Conservation (phyloP, 2,797 vertebrate genomes). For the Phrynocephalus forsythii region DNA sequence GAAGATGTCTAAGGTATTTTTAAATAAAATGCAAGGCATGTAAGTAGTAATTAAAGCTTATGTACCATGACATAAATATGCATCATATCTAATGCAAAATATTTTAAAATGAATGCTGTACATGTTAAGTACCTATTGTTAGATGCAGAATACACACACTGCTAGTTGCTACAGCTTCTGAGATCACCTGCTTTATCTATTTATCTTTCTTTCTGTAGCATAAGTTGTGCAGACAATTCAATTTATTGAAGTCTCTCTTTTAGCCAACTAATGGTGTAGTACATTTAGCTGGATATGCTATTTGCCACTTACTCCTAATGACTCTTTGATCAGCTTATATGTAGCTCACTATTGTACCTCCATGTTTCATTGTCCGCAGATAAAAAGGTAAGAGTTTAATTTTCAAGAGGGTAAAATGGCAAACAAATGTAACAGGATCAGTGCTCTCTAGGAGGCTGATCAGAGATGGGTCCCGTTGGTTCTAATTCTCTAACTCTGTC, state of each 20-base stretch:
- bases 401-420: conserved; percentile 69
- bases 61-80: neutral
- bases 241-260: conserved; percentile 62
- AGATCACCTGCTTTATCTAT: conserved; percentile 40
- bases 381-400: conserved; percentile 55
- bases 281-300: conserved; percentile 58
- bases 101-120: neutral
- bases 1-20: neutral
- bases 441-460: conserved; percentile 60
- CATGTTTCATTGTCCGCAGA: conserved; percentile 57
- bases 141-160: conserved; percentile 26
- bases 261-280: conserved; percentile 54
- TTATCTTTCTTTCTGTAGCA: conserved; percentile 57
- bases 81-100: neutral
- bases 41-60: neutral
- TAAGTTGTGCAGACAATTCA: conserved; percentile 56
- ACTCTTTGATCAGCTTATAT: conserved; percentile 70
- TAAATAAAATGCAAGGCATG: neutral
- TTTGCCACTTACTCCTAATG: conserved; percentile 61
- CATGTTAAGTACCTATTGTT: conserved; percentile 49
- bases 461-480: conserved; percentile 68
- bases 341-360: conserved; percentile 49
- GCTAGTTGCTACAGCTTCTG: conserved; percentile 32
- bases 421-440: conserved; percentile 74
- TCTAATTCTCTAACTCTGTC: conserved; percentile 71